phyloP scores from a whole-genome alignment of 2,888 invertebrate species.

The Drosophila paucipuncta region DNA sequence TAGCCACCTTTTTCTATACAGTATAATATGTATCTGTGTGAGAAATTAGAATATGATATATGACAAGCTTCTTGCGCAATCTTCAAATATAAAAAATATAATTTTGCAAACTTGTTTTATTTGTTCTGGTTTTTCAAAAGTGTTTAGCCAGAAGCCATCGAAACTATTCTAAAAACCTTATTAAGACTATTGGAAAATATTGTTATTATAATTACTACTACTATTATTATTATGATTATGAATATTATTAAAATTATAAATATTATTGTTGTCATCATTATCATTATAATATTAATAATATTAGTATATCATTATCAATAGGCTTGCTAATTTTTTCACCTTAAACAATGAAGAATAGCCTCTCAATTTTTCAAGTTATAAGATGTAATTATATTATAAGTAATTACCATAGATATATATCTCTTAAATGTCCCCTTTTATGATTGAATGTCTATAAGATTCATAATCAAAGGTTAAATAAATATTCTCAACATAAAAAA shows the following conservation, averaged over 20 bases:
- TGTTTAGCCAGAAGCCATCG: not conserved
- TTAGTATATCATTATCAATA: too few relatives aligned
- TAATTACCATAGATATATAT: not conserved
- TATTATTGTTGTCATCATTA: not conserved
- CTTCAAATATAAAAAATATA: not conserved
- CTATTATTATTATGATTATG: not conserved
- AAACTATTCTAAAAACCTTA: not conserved
- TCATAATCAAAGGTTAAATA: not conserved
- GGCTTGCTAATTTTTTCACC: not conserved
- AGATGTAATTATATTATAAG: too few relatives aligned
- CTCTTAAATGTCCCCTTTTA: not conserved
- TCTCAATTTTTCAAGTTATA: not conserved
- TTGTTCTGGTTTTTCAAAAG: not conserved
- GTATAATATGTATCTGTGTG: not conserved
- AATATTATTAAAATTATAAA: not conserved
- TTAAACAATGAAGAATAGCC: not conserved
- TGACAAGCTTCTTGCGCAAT: not conserved
- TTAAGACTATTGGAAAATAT: not conserved
- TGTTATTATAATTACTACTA: not conserved
- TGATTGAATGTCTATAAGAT: not conserved
- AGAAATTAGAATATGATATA: not conserved
- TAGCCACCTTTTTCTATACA: not conserved
- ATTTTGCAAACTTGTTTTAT: not conserved
- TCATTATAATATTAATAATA: too few relatives aligned
- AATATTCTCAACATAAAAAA: not conserved